Evolutionary conservation across 2,113 vertebrate species (phyloP), one percentile per base, ranked within the genome.

Genomic region (Chloropsis cyanopogon): DNA sequence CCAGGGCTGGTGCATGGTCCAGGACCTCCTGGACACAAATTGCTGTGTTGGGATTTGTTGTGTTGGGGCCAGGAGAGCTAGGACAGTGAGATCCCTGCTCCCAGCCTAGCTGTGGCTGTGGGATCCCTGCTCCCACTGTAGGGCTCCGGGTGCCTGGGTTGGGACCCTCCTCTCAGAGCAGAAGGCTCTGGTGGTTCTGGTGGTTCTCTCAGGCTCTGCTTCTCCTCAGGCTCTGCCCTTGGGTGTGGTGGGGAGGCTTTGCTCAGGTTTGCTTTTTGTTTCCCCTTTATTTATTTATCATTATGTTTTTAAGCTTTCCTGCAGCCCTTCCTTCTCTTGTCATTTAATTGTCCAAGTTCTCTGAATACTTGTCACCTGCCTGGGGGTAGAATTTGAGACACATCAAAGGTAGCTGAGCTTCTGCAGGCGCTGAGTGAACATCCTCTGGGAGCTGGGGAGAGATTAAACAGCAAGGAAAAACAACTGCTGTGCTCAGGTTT

Each of bases 371-470:
- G 1, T 86, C 91, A 86, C 63, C 46, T 79, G 81, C 86, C 91
- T 68, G 50, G 29, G 81, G 73, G 37, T 25, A 68, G 89, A 95
- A 89, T 93, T 82, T 81, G 84, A 96, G 92, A 71, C 57, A 68
- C 83, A 91, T 83, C 73, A 91, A 84, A 95, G 81, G 44, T 28
- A 20, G 42, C 22, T 82, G 65, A 93, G 57, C 52, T 86, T 81
- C 72, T 93, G 83, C 83, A 78, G 78, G 83, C 12, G 0, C 35
- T 66, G 56, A 89, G 65, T 0, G 1, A 82, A 53, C 47, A 39
- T 92, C 91, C 64, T 79, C 63, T 91, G 81, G 65, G 86, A 92
- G 53, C 78, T 64, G 41, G 37, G 46, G 69, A 29, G 78, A 88
- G 91, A 87, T 90, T 88, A 82, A 91, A 84, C 53, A 85, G 73